Conservation (phyloP, 1,140 invertebrate genomes). For the Dendroctonus valens region DNA sequence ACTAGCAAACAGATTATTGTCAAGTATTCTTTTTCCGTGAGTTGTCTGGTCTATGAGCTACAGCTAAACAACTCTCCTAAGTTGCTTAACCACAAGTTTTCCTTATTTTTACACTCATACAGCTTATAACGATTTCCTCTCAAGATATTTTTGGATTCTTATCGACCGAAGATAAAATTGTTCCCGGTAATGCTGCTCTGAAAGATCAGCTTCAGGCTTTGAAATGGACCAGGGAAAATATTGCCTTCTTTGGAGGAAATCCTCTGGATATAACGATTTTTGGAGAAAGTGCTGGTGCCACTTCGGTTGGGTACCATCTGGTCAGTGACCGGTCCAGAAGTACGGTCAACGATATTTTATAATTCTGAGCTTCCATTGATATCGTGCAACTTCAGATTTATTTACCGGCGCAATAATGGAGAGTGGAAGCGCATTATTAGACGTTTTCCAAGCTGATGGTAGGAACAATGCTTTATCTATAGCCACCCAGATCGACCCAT, state of each 20-base stretch:
- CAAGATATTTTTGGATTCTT: conserved; percentile 51
- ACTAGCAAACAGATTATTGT: too few relatives aligned
- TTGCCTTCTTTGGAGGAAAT: conserved; percentile 70
- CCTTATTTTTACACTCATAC: too few relatives aligned
- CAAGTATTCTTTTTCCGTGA: too few relatives aligned
- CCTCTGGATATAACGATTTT: conserved; percentile 63
- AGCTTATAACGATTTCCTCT: not conserved
- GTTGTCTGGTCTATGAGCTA: too few relatives aligned
- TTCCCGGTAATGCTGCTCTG: conserved; percentile 68
- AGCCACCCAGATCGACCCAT: conserved; percentile 1
- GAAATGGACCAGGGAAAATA: conserved; percentile 68
- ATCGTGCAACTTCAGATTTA: conserved; percentile 4
- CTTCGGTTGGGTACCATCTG: conserved; percentile 62
- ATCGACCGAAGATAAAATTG: conserved; percentile 58
- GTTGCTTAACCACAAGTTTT: too few relatives aligned
- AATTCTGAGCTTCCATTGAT: not conserved
- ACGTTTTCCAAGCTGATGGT: conserved; percentile 2
- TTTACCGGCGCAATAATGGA: conserved; percentile 10
- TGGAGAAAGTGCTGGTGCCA: conserved; percentile 68
- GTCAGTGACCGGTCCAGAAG: conserved; percentile 65
- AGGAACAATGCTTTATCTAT: not conserved
- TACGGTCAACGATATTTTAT: too few relatives aligned
- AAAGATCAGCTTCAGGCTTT: conserved; percentile 71
- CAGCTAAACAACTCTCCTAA: too few relatives aligned
- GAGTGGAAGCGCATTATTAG: conserved; percentile 6